Percentiles rank a stretch among this genome's conserved stretches.
phyloP scores from a whole-genome alignment of 2,113 vertebrate genomes.

The Chlamydotis undulata region DNA sequence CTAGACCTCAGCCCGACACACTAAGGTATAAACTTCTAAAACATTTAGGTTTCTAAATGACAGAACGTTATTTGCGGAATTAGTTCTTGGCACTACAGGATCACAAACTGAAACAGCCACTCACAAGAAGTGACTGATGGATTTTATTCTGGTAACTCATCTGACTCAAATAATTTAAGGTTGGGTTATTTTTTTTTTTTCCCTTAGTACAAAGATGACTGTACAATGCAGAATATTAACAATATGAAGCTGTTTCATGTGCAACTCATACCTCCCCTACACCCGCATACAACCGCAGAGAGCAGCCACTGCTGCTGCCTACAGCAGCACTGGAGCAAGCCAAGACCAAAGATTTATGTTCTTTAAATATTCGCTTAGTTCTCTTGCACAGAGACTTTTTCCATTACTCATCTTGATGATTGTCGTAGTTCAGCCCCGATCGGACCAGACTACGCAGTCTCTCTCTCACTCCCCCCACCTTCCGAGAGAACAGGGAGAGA shows the following conservation, averaged over 20 bases:
- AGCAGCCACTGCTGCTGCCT: neutral
- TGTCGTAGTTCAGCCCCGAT: too few species aligned
- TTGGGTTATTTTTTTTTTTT: too few species aligned
- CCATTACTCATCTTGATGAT: neutral
- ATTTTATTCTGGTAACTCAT: neutral
- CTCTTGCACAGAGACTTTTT: neutral
- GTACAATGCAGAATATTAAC: neutral
- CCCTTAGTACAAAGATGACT: neutral
- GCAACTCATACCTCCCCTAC: neutral
- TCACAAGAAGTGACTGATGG: neutral
- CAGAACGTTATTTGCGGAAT: neutral
- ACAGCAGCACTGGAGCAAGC: neutral
- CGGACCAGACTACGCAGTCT: too few species aligned
- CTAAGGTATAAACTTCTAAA: neutral
- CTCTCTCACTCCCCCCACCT: too few species aligned
- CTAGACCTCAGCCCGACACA: neutral
- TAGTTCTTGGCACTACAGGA: neutral
- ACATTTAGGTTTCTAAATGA: neutral
- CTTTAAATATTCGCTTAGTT: conserved; percentile 22
- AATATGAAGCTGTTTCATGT: neutral
- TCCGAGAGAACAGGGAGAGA: too few species aligned
- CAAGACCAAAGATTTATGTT: neutral
- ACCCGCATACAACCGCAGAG: neutral
- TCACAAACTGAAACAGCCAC: neutral
- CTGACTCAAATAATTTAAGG: neutral